A percentile compares a stretch with the other conserved stretches of the same genome.
Conservation (phyloP, 2,113 vertebrate genomes). For the Ailuropoda melanoleuca region DNA sequence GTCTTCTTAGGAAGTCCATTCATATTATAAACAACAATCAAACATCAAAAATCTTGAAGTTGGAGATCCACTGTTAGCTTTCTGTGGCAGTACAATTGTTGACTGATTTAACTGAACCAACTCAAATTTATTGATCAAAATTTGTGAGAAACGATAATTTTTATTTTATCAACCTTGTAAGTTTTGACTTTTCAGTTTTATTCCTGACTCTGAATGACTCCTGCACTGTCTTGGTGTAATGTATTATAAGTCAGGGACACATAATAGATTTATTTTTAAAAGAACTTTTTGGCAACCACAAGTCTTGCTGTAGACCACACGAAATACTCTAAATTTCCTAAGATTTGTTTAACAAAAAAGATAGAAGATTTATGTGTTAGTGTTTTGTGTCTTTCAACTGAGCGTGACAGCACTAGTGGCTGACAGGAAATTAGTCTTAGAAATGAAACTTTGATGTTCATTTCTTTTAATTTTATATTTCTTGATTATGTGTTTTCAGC, state of each 20-base stretch:
- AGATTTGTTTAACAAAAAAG: not conserved
- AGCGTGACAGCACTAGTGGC: not conserved
- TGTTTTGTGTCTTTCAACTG: not conserved
- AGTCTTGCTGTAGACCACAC: not conserved
- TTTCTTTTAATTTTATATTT: slow-evolving; percentile 15
- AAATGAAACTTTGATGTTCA: not conserved
- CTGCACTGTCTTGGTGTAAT: not conserved
- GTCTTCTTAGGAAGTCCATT: not conserved
- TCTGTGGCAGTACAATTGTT: not conserved
- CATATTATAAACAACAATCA: not conserved
- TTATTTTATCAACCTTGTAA: not conserved
- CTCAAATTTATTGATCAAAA: slow-evolving; percentile 15
- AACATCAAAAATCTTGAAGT: not conserved
- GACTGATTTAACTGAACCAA: not conserved
- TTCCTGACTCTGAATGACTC: not conserved
- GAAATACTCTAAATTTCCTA: not conserved
- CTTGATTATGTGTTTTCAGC: not conserved
- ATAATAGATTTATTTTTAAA: not conserved
- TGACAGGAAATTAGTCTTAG: not conserved
- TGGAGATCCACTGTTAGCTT: not conserved
- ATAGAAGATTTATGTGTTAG: not conserved
- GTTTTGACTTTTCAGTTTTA: not conserved
- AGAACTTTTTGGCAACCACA: not conserved
- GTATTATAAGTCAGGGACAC: not conserved
- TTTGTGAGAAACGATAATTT: not conserved